Base-by-base conservation (phyloP, 2,888 invertebrate species). In the Harpagoxenus sublaevis region DNA sequence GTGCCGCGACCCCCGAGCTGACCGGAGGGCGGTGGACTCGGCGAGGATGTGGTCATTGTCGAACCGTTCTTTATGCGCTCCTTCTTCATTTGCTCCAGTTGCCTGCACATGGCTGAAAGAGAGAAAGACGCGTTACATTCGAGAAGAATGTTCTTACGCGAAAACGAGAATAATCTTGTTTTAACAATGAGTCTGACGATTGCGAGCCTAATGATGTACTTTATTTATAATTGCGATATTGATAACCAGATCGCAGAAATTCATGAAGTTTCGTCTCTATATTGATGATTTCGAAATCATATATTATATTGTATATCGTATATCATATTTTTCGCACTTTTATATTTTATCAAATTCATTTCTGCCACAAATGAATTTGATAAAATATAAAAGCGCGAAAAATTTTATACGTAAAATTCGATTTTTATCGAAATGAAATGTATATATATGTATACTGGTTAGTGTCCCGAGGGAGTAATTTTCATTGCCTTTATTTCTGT, bases 11-110 rank as follows among this genome's bases (percentile, higher is more conserved):
- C 91, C 18, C 95, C 90, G 88, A 94, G 91, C 92, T 95, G 92
- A 91, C 89, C 85, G 18, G 92, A 88, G 23, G 95, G 95, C 77
- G 95, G 92, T 0, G 94, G 91, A 85, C 95, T 94, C 94, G 94
- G 94, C 92, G 95, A 93, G 10, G 86, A 86, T 51, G 88, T 84
- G 53, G 84, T 87, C 66, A 86, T 88, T 2, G 75, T 74, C 28
- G 91, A 88, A 4, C 96, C 96, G 94, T 96, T 97, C 91, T 96
- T 96, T 91, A 96, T 96, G 62, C 97, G 96, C 87, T 97, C 97
- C 92, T 97, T 97, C 94, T 97, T 97, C 96, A 97, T 95, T 92
- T 97, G 97, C 92, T 97, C 97, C 90, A 97, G 94, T 92, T 97
- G 97, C 91, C 97, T 96, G 90, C 97, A 96, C 97, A 97, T 97